Evolutionary conservation across 2,113 vertebrate genomes (phyloP), one percentile per base, ranked within the genome.

Genomic region (Bufo gargarizans): DNA sequence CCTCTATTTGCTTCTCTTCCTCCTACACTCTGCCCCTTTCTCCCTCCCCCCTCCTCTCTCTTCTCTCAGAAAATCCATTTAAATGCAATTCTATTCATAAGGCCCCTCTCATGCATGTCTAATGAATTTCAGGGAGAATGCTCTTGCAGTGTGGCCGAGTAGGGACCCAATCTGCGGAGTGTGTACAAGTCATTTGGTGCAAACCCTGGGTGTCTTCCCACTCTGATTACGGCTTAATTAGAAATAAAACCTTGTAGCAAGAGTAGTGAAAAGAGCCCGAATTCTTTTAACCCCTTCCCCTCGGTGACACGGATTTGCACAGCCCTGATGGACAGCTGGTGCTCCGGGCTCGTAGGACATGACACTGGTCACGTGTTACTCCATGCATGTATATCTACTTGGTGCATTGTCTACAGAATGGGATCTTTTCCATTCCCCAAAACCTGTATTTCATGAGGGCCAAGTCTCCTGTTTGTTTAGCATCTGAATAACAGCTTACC

Each of bases 191-290:
- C 94, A 95, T 95, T 95, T 94, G 94, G 93, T 94, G 93, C 92
- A 93, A 94, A 94, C 94, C 94, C 95, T 94, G 95, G 94, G 94
- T 95, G 94, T 78, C 92, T 90, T 93, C 93, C 93, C 91, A 91
- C 93, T 93, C 94, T 95, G 94, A 95, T 96, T 95, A 94, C 93
- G 90, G 93, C 90, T 91, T 95, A 94, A 96, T 96, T 95, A 95
- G 95, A 94, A 96, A 94, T 94, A 94, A 94, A 95, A 94, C 94
- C 95, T 93, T 94, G 93, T 95, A 93, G 95, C 91, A 85, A 91
- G 89, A 65, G 87, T 90, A 88, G 85, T 90, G 91, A 90, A 91
- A 91, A 16, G 84, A 88, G 87, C 3, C 74, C 11, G 4, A 55
- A 5, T 47, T 76, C 84, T 16, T 13, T 88, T 83, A 83, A 83